Conservation (phyloP, 2,113 vertebrate genomes). For the Lamprologus sp. region DNA sequence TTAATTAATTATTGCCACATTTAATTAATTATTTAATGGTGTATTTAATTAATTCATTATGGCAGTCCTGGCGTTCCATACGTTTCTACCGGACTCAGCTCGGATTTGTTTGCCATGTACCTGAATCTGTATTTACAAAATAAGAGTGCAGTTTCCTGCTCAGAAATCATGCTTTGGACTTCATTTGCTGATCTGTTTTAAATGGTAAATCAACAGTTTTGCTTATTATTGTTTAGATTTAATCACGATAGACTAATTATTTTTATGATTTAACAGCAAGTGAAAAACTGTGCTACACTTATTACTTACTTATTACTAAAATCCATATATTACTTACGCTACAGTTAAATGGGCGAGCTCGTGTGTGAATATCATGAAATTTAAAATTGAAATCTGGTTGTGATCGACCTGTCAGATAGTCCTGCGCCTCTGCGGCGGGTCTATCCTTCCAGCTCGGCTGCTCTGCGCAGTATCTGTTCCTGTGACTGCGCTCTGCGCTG, state of each 20-base stretch:
- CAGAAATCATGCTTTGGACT: background rate
- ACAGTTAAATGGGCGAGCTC: background rate
- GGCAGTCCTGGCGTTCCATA: no score
- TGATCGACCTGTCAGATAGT: background rate
- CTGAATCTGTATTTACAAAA: background rate
- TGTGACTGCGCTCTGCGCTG: background rate
- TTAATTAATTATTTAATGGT: no score
- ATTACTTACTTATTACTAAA: background rate
- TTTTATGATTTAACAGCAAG: background rate
- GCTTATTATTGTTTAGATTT: background rate
- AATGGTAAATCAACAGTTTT: background rate
- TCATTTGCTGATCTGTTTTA: background rate
- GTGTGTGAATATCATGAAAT: background rate
- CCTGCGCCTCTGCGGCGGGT: background rate
- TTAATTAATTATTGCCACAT: no score
- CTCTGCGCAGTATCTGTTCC: background rate
- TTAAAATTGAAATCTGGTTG: background rate
- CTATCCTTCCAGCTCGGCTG: accelerated
- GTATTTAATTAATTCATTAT: no score
- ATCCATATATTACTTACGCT: background rate
- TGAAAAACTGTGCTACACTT: background rate
- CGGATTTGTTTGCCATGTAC: background rate
- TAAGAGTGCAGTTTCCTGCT: background rate
- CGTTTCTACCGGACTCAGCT: background rate
- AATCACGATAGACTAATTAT: background rate